Evolutionary conservation across 2,797 vertebrate genomes (phyloP).

Genomic region (Miichthys miiuy): DNA sequence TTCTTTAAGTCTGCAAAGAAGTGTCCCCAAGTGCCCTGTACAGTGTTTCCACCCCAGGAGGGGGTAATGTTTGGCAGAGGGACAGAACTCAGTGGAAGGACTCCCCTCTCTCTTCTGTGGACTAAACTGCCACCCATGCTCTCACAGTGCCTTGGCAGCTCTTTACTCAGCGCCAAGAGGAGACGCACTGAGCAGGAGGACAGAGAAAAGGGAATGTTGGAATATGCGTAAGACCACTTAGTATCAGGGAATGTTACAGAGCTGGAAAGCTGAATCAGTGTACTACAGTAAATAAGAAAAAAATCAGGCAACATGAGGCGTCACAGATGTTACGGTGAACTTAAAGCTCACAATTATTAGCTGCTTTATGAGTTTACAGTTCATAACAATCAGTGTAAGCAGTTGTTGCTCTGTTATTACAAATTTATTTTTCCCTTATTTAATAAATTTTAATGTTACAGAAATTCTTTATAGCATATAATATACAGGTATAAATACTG

Average conservation of each 20-base stretch:
- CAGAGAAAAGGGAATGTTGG: constrained; percentile 81
- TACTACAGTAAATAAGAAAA: constrained; percentile 39
- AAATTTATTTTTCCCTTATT: constrained; percentile 82
- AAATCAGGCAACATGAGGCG: constrained; percentile 54
- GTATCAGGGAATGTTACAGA: constrained; percentile 65
- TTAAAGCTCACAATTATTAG: constrained; percentile 74
- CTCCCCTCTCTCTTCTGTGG: constrained; percentile 47
- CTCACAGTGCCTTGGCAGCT: constrained; percentile 76
- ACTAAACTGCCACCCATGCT: constrained; percentile 59
- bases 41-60: constrained; percentile 56
- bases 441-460: constrained; percentile 87
- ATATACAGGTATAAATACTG: constrained; percentile 87
- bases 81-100: constrained; percentile 38
- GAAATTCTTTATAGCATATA: constrained; percentile 86
- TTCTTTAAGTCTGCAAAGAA: constrained; percentile 70
- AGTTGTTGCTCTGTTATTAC: constrained; percentile 80
- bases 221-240: constrained; percentile 48
- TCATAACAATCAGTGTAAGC: constrained; percentile 81
- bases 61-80: constrained; percentile 40
- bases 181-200: constrained; percentile 60
- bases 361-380: constrained; percentile 87
- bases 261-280: constrained; percentile 61
- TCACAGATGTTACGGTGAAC: constrained; percentile 70
- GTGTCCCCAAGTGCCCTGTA: constrained; percentile 77
- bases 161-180: constrained; percentile 53